phyloP scores from a whole-genome alignment of 2,797 vertebrate genomes.

The Sebastes nivosus region DNA sequence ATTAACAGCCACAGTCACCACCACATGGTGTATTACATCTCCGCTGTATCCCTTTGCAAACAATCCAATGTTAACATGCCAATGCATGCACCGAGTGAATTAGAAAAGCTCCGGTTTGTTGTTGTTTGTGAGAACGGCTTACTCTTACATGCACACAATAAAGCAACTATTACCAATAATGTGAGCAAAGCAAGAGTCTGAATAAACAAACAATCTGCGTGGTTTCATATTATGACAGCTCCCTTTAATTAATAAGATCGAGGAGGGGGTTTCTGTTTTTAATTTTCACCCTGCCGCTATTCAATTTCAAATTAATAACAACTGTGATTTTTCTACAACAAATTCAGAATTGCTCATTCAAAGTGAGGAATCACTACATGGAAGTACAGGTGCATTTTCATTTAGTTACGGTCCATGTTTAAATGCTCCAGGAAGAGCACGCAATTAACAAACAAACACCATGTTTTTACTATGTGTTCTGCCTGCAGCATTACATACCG shows the following conservation, averaged over 20 bases:
- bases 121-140: not conserved
- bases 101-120: not conserved
- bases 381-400: too few relatives aligned
- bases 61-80: not conserved
- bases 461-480: not conserved
- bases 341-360: not conserved
- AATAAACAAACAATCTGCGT: not conserved
- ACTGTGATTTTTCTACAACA: not conserved
- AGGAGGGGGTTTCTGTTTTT: not conserved
- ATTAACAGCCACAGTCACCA: not conserved
- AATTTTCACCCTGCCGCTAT: not conserved
- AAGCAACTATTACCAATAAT: conserved; percentile 3
- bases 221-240: conserved; percentile 4
- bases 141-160: not conserved
- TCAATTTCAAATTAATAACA: not conserved
- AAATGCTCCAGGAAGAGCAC: not conserved
- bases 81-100: not conserved
- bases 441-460: not conserved
- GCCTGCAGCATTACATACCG: not conserved
- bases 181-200: conserved; percentile 10
- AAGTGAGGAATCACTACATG: not conserved
- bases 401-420: not conserved
- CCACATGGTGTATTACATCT: not conserved
- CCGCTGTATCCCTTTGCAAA: not conserved
- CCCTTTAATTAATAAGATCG: not conserved